Evolutionary conservation across 2,888 invertebrate species (phyloP), one percentile per base, ranked within the genome.

Genomic region (Synergus itoensis): DNA sequence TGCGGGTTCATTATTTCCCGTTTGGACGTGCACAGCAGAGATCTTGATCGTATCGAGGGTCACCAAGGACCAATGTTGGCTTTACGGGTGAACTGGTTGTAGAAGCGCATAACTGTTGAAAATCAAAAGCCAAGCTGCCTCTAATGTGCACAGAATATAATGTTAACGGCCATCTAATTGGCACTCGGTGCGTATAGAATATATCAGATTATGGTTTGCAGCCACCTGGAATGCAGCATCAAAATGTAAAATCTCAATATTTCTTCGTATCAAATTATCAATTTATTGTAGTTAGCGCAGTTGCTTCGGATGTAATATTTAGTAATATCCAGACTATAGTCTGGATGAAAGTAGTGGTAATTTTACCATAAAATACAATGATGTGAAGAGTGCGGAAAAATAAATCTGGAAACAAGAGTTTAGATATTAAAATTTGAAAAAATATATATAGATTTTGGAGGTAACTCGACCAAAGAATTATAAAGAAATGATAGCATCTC

Each of bases 1-100:
- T 90, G 89, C 89, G 89, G 90, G 90, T 88, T 90, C 88, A 89
- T 90, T 90, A 90, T 89, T 88, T 87, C 85, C 86, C 80, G 83
- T 86, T 86, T 84, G 84, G 82, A 87, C 86, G 86, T 86, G 84
- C 84, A 82, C 85, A 82, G 76, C 79, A 81, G 81, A 87, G 88
- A 87, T 87, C 82, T 83, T 86, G 89, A 87, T 88, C 86, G 83
- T 76, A 83, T 84, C 84, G 85, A 86, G 87, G 82, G 84, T 79
- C 78, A 76, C 65, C 75, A 81, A 78, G 83, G 77, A 80, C 81
- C 79, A 83, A 83, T 78, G 77, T 76, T 63, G 63, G 57, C 77
- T 81, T 83, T 77, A 48, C 62, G 40, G 60, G 60, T 57, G 78
- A 79, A 81, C 81, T 81, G 79, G 79, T 45, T 79, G 64, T 77